These are phyloP conservation scores for Ctenomys sociabilis DNA, from an alignment of 2,113 vertebrate species.

Conservation along the genomic window DNA sequence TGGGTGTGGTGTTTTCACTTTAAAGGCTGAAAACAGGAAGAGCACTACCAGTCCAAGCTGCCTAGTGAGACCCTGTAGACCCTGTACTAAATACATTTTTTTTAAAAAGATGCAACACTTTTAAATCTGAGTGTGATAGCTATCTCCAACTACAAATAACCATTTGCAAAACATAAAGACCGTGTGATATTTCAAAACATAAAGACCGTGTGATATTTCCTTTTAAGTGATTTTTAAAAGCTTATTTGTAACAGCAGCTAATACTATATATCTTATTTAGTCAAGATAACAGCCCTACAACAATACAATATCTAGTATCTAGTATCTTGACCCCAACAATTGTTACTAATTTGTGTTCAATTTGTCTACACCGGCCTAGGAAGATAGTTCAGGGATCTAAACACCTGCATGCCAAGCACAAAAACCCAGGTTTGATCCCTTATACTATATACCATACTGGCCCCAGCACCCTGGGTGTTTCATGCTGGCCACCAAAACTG, in stretches of 20 bases:
- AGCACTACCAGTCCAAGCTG: too few relatives aligned
- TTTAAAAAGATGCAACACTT: background rate
- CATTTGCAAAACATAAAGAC: slow-evolving; percentile 49
- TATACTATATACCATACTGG: too few relatives aligned
- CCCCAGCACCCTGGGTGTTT: too few relatives aligned
- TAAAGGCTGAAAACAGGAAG: background rate
- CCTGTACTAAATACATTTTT: too few relatives aligned
- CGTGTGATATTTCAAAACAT: too few relatives aligned
- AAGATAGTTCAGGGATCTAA: too few relatives aligned
- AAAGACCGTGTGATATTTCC: background rate
- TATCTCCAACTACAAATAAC: background rate
- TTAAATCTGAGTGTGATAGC: background rate
- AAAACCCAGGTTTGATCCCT: too few relatives aligned
- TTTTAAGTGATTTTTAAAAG: background rate
- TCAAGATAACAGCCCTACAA: background rate
- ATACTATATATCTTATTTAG: background rate
- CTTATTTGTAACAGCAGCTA: background rate
- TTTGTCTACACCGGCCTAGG: background rate
- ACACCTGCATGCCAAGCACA: too few relatives aligned
- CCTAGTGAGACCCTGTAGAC: too few relatives aligned
- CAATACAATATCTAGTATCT: too few relatives aligned
- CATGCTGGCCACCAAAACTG: too few relatives aligned
- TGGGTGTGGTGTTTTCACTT: too few relatives aligned
- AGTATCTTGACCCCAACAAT: background rate
- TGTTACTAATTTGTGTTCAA: background rate